Percentiles rank a stretch among this genome's conserved stretches.
Conservation (phyloP, 2,113 vertebrate species). For the Patagioenas fasciata region DNA sequence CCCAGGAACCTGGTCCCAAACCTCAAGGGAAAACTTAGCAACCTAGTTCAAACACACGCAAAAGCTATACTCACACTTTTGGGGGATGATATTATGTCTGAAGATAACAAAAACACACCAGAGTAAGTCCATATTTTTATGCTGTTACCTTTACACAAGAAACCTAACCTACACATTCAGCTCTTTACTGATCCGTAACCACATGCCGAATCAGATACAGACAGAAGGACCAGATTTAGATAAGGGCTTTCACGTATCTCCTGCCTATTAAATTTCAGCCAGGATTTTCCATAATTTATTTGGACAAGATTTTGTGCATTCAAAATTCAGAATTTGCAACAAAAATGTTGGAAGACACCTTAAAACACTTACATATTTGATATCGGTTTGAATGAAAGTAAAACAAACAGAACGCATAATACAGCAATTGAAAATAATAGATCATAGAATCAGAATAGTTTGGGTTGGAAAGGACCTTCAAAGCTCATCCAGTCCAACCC, state of each 20-base stretch:
- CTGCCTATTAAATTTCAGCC: background rate
- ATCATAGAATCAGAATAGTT: no score
- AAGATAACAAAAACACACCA: background rate
- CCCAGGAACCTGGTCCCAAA: background rate
- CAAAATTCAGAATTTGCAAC: background rate
- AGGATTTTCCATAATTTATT: background rate
- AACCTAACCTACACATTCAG: background rate
- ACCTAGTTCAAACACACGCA: background rate
- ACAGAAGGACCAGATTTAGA: background rate
- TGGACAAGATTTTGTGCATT: background rate
- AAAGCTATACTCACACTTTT: background rate
- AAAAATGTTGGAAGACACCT: background rate
- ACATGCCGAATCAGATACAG: background rate
- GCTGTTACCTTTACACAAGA: background rate
- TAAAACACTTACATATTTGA: background rate
- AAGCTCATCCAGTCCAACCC: no score
- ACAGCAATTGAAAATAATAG: background rate
- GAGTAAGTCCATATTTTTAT: background rate
- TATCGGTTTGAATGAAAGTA: background rate
- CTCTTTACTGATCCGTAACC: background rate
- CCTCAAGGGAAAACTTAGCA: background rate
- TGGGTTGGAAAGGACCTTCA: no score
- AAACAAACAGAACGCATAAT: background rate
- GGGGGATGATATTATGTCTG: background rate
- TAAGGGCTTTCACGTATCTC: background rate